These are phyloP conservation scores for Drosophila engyochracea DNA, from an alignment of 2,888 invertebrate species.

Conservation along the genomic window DNA sequence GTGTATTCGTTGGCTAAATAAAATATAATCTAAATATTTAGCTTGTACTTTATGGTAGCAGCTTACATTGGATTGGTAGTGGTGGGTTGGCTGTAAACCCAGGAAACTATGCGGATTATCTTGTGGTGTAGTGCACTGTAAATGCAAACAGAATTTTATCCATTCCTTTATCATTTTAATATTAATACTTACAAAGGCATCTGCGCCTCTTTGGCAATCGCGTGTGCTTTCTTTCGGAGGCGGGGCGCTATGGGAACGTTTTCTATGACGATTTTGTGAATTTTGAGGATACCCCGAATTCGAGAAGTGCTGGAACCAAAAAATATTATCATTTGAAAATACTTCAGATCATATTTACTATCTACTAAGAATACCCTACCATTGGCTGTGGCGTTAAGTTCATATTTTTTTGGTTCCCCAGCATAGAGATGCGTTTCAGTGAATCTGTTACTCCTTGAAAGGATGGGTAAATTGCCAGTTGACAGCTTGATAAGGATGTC, in stretches of 20 bases:
- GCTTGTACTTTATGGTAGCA: not conserved
- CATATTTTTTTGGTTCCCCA: not conserved
- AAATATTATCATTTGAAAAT: not conserved
- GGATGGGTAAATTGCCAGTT: not conserved
- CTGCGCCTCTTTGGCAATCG: conserved; percentile 14
- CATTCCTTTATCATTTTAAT: not conserved
- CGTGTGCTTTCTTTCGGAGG: not conserved
- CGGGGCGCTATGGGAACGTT: conserved; percentile 41
- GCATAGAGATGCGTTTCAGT: not conserved
- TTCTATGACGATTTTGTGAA: not conserved
- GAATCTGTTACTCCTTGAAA: not conserved
- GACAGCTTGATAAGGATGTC: not conserved
- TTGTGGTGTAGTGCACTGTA: not conserved
- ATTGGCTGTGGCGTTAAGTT: not conserved
- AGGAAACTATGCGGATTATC: not conserved
- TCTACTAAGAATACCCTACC: not conserved
- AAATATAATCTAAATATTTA: not conserved
- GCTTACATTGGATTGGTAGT: conserved; percentile 2
- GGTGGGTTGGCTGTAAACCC: conserved; percentile 3
- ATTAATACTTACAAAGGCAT: conserved; percentile 28
- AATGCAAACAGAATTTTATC: not conserved
- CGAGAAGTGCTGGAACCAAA: not conserved
- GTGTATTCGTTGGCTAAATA: not conserved
- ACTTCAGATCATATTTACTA: not conserved
- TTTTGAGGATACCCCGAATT: not conserved